Evolutionary conservation across 2,888 invertebrate species (phyloP).

Genomic region (Drosophila hamatofila): DNA sequence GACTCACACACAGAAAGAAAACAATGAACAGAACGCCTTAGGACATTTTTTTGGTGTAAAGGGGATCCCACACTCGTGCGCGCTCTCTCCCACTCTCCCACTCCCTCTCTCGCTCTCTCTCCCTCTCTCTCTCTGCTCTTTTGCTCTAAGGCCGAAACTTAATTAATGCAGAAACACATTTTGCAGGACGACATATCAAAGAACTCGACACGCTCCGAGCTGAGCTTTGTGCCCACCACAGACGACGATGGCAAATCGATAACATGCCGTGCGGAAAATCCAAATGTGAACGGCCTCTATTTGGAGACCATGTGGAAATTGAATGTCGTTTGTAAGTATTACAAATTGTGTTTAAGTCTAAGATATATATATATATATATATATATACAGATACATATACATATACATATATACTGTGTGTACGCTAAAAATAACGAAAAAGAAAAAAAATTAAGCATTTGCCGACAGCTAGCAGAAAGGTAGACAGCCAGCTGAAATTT

Average conservation of each 20-base stretch:
- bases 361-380: constrained; percentile 33
- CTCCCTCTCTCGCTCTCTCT: not conserved
- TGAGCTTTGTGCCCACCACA: constrained; percentile 94
- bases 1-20: constrained; percentile 20
- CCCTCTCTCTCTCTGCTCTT: not conserved
- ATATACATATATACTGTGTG: constrained; percentile 4
- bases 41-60: constrained; percentile 10
- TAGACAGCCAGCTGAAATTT: constrained; percentile 75
- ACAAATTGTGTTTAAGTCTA: constrained; percentile 78
- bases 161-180: constrained; percentile 77
- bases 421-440: constrained; percentile 28
- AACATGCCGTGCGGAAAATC: constrained; percentile 96
- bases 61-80: not conserved
- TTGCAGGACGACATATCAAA: constrained; percentile 91
- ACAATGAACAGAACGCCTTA: constrained; percentile 24
- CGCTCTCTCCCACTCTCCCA: not conserved
- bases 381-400: not conserved
- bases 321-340: constrained; percentile 95
- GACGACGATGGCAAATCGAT: constrained; percentile 96
- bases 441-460: constrained; percentile 32
- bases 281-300: constrained; percentile 93
- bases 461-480: constrained; percentile 76
- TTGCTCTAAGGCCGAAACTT: constrained; percentile 56
- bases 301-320: constrained; percentile 95
- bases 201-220: constrained; percentile 93